Evolutionary conservation across 1,140 invertebrate genomes (phyloP).

Genomic region (Caenorhabditis remanei): DNA sequence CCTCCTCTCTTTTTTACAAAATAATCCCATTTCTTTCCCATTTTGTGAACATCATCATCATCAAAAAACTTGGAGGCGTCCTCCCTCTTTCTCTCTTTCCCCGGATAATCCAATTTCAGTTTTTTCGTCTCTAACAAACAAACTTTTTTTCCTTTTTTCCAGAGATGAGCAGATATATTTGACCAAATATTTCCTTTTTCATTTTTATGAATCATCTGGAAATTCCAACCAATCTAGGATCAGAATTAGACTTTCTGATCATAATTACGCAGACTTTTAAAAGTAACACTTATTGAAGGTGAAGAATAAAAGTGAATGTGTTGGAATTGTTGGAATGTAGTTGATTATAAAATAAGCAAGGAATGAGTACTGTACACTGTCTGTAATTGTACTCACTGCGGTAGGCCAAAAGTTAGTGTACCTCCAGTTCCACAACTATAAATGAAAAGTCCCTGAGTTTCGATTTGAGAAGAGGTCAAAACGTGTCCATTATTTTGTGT

Average conservation of each 20-base stretch:
- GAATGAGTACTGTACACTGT: too few species aligned
- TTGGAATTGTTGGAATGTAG: too few species aligned
- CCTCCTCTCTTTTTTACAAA: background rate
- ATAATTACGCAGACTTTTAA: too few species aligned
- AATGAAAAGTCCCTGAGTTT: background rate
- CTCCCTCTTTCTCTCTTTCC: background rate
- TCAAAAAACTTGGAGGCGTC: background rate
- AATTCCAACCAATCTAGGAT: too few species aligned
- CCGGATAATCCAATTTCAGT: conserved; percentile 7
- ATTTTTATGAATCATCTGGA: background rate
- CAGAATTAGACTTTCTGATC: too few species aligned
- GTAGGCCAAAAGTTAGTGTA: too few species aligned
- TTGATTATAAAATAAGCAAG: background rate
- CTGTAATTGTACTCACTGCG: too few species aligned
- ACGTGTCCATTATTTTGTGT: background rate
- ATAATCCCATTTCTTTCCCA: background rate
- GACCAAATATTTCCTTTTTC: background rate
- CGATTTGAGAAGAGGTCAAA: background rate
- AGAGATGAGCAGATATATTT: background rate
- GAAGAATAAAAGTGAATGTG: too few species aligned
- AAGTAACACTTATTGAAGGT: too few species aligned
- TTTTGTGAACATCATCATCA: background rate
- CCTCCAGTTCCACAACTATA: background rate
- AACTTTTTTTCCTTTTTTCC: background rate
- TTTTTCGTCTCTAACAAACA: background rate